These are phyloP conservation scores for Campylomormyrus tamandua DNA, from an alignment of 2,113 vertebrate species.

Conservation along the genomic window DNA sequence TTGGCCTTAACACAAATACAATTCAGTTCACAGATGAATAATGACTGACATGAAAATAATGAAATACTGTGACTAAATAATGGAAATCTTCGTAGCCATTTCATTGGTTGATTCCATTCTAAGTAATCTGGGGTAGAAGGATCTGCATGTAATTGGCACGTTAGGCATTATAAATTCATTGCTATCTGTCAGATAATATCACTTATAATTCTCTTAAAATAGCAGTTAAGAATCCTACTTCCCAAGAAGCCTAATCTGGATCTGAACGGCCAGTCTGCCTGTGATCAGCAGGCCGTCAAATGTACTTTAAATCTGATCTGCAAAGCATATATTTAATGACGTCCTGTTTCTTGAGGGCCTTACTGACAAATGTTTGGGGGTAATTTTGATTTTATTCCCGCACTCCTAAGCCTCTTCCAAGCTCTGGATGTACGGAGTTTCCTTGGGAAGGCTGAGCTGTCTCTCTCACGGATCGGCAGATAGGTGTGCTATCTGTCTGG, in stretches of 20 bases:
- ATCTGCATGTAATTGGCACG: background rate
- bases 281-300: background rate
- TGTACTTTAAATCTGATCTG: background rate
- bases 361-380: background rate
- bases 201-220: background rate
- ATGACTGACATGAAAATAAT: background rate
- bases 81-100: background rate
- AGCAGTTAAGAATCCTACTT: background rate
- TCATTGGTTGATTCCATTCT: background rate
- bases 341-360: background rate
- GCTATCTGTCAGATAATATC: background rate
- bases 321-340: background rate
- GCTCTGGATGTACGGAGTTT: background rate
- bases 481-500: background rate
- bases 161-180: background rate
- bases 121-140: background rate
- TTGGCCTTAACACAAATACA: background rate
- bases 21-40: background rate
- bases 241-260: background rate
- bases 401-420: background rate
- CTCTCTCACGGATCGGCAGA: background rate
- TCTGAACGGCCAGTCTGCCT: background rate
- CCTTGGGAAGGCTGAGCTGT: background rate
- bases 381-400: background rate
- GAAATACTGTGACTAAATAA: background rate